These are phyloP conservation scores for Coenobita brevimanus DNA, from an alignment of 1,140 invertebrate genomes.

Conservation along the genomic window DNA sequence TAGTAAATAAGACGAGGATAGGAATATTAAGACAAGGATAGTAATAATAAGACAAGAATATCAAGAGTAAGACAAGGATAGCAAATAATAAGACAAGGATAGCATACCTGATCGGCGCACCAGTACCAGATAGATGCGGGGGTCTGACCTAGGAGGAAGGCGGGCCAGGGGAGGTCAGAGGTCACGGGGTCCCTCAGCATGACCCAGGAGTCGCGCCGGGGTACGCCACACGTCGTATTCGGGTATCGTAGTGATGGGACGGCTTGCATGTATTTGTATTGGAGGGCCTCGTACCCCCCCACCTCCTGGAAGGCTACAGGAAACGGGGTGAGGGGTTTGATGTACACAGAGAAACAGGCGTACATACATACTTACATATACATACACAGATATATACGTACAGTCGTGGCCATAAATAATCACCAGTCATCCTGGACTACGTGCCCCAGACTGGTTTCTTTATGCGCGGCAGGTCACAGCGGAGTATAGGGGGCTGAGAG, in stretches of 20 bases:
- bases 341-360: too few relatives aligned
- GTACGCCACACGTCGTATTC: slow-evolving; percentile 69
- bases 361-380: too few relatives aligned
- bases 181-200: slow-evolving; percentile 72
- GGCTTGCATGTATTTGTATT: slow-evolving; percentile 74
- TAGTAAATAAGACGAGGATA: too few relatives aligned
- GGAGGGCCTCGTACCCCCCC: slow-evolving; percentile 74
- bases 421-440: too few relatives aligned
- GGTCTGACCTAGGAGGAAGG: slow-evolving; percentile 76
- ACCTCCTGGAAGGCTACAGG: slow-evolving; percentile 73
- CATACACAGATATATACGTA: too few relatives aligned
- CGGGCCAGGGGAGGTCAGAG: slow-evolving; percentile 75
- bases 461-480: too few relatives aligned
- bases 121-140: slow-evolving; percentile 77
- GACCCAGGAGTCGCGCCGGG: slow-evolving; percentile 71
- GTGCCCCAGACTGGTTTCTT: too few relatives aligned
- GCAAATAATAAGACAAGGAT: not conserved
- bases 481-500: too few relatives aligned
- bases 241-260: slow-evolving; percentile 69
- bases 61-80: not conserved
- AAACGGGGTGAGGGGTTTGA: too few relatives aligned
- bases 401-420: too few relatives aligned
- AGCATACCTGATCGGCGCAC: slow-evolving; percentile 76
- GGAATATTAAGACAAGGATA: too few relatives aligned
- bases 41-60: too few relatives aligned